Evolutionary conservation across 1,140 invertebrate genomes (phyloP).

Genomic region (Drusus annulatus): DNA sequence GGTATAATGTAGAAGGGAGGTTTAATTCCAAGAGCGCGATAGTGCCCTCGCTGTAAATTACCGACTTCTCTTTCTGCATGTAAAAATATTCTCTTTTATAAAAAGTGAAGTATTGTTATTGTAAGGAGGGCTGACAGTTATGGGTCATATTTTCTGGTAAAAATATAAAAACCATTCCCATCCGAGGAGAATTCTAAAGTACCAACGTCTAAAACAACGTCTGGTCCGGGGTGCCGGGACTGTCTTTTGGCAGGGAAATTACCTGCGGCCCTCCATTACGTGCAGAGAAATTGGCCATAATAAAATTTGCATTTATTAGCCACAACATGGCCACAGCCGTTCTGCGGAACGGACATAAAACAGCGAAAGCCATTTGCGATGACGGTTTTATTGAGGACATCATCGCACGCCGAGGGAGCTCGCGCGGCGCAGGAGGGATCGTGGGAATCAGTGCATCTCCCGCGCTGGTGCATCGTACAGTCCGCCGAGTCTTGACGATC

Average conservation of each 20-base stretch:
- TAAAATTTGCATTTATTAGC: slow-evolving; percentile 59
- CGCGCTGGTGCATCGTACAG: background rate
- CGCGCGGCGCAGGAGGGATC: too few relatives aligned
- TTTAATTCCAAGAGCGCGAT: too few relatives aligned
- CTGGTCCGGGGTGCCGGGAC: slow-evolving; percentile 21
- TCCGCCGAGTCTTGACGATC: background rate
- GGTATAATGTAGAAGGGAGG: too few relatives aligned
- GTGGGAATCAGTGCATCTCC: too few relatives aligned
- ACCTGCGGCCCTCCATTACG: slow-evolving; percentile 44
- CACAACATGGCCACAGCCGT: slow-evolving; percentile 35
- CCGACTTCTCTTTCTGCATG: background rate
- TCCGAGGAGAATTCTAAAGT: slow-evolving; percentile 10
- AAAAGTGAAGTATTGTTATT: slow-evolving; percentile 38
- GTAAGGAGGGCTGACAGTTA: slow-evolving; percentile 36
- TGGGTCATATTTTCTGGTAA: slow-evolving; percentile 35
- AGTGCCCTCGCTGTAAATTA: slow-evolving; percentile 4
- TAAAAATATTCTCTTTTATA: slow-evolving; percentile 29
- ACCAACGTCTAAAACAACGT: slow-evolving; percentile 22
- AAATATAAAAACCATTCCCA: slow-evolving; percentile 23
- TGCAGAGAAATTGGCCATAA: slow-evolving; percentile 56
- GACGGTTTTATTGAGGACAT: slow-evolving; percentile 42
- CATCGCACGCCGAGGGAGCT: background rate
- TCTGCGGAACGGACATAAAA: slow-evolving; percentile 48
- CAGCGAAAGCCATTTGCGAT: slow-evolving; percentile 41
- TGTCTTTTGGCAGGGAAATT: slow-evolving; percentile 47